Conservation (phyloP, 2,797 vertebrate genomes). For the Darevskia nairensis region DNA sequence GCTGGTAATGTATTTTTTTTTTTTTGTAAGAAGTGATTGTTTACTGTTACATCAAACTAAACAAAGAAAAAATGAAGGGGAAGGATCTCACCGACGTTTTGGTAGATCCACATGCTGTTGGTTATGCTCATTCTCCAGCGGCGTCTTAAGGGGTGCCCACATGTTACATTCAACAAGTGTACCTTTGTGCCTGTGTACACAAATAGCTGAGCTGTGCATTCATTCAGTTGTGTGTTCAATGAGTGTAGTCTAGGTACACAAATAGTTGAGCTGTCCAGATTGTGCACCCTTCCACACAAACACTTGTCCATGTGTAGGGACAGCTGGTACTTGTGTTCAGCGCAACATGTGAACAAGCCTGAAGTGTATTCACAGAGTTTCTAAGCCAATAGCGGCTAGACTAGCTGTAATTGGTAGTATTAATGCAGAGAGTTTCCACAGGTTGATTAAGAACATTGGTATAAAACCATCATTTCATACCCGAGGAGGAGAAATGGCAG, state of each 20-base stretch:
- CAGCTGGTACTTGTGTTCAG: too few relatives aligned
- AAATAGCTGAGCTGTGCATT: too few relatives aligned
- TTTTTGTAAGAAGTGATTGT: background rate
- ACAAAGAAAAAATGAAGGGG: background rate
- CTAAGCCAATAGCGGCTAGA: slow-evolving; percentile 65
- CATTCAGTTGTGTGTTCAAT: too few relatives aligned
- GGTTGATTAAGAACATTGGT: slow-evolving; percentile 63
- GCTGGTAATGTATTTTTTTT: background rate
- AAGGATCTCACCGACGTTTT: background rate
- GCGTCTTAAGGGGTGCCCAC: slow-evolving; percentile 33
- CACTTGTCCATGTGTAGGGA: too few relatives aligned
- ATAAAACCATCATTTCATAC: slow-evolving; percentile 61
- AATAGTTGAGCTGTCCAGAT: too few relatives aligned
- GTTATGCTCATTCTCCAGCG: slow-evolving; percentile 42
- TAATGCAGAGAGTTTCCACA: slow-evolving; percentile 66
- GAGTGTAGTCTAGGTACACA: too few relatives aligned
- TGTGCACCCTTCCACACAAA: too few relatives aligned
- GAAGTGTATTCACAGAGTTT: slow-evolving; percentile 60
- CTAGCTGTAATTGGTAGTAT: slow-evolving; percentile 61
- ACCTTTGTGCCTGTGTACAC: too few relatives aligned
- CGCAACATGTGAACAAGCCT: too few relatives aligned
- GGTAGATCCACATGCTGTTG: background rate
- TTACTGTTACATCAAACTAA: background rate
- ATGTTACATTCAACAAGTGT: too few relatives aligned
- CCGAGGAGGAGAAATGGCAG: slow-evolving; percentile 56